Evolutionary conservation across 2,888 invertebrate species (phyloP).

Genomic region (Dynastes maya): DNA sequence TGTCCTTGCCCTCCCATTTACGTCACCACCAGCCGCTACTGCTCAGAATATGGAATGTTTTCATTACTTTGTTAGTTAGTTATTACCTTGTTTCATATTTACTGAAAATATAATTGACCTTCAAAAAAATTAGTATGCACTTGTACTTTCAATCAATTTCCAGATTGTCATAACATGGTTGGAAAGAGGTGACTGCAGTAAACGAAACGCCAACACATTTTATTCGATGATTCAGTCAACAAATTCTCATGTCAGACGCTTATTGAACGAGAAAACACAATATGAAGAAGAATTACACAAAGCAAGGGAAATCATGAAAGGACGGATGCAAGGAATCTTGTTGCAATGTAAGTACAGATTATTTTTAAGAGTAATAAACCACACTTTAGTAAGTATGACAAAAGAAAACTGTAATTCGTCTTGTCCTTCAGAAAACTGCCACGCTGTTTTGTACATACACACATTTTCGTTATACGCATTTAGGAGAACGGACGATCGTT

Average conservation of each 20-base stretch:
- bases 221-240: conserved; percentile 97
- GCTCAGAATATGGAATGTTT: too few relatives aligned
- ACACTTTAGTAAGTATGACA: conserved; percentile 30
- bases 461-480: too few relatives aligned
- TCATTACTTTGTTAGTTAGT: too few relatives aligned
- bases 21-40: too few relatives aligned
- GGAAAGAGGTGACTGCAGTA: conserved; percentile 94
- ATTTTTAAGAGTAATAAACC: not conserved
- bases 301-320: conserved; percentile 88
- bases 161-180: conserved; percentile 90
- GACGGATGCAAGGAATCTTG: conserved; percentile 87
- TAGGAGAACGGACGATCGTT: too few relatives aligned
- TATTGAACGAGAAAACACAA: conserved; percentile 87
- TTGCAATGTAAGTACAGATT: conserved; percentile 88
- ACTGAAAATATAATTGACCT: too few relatives aligned
- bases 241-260: conserved; percentile 91
- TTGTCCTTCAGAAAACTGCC: not conserved
- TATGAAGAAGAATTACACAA: conserved; percentile 91
- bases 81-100: too few relatives aligned
- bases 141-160: too few relatives aligned
- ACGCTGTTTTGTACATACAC: conserved; percentile 19
- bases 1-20: too few relatives aligned
- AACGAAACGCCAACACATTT: conserved; percentile 91
- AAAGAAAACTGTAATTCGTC: conserved; percentile 1
- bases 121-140: too few relatives aligned